phyloP scores from a whole-genome alignment of 2,888 invertebrate genomes.

The Drosophila mettleri region DNA sequence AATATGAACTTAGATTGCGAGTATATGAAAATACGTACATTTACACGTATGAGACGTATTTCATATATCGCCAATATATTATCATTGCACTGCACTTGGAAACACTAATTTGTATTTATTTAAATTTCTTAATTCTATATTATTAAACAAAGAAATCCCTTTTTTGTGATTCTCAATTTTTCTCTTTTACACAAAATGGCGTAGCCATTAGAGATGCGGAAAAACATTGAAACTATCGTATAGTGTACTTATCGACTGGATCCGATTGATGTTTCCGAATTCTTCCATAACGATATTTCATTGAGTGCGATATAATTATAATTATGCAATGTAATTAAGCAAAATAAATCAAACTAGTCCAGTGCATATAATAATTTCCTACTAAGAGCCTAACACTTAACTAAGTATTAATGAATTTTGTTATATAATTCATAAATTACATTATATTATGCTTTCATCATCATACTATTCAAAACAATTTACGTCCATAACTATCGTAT shows the following conservation, averaged over 20 bases:
- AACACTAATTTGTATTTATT: neutral
- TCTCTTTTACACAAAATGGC: slow-evolving; percentile 69
- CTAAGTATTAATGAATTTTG: neutral
- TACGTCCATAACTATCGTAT: neutral
- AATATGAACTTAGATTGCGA: slow-evolving; percentile 24
- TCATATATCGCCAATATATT: slow-evolving; percentile 12
- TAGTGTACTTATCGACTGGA: neutral
- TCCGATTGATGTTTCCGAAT: neutral
- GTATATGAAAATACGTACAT: slow-evolving; percentile 4
- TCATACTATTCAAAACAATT: neutral
- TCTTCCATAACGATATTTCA: slow-evolving; percentile 13
- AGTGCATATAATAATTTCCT: neutral
- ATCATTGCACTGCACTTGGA: slow-evolving; percentile 10
- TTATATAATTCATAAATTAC: neutral
- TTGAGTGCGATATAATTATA: neutral
- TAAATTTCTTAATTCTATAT: neutral
- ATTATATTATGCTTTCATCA: neutral
- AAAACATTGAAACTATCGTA: neutral
- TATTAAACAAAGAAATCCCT: slow-evolving; percentile 17
- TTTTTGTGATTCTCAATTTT: slow-evolving; percentile 52
- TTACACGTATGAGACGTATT: neutral
- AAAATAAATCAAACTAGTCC: neutral
- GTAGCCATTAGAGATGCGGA: slow-evolving; percentile 43
- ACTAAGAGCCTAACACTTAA: neutral
- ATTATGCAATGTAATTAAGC: no score